Base-by-base conservation (phyloP, 2,888 invertebrate genomes). In the Heliconius erato region DNA sequence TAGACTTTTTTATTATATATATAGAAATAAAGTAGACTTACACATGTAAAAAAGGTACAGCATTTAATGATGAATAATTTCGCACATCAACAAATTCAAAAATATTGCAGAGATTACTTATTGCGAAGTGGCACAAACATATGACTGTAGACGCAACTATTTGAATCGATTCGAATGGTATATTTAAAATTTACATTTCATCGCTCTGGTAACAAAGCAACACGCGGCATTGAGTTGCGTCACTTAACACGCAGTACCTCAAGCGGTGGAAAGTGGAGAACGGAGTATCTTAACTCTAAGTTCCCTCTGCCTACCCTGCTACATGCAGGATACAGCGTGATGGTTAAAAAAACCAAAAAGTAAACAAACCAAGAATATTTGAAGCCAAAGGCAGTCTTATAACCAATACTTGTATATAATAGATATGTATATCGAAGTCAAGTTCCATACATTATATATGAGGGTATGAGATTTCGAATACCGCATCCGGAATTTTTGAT, bases 401-500 rank as follows among this genome's bases (percentile, higher is more conserved):
- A 67, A 26, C 26, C 12, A 67, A 67, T 67, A 26, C 32, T 32
- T 3, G 32, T 63, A 26, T 28, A 67, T 16, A 28, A 67, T 14
- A 67, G 69, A 23, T n/a, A 35, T 35, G 5, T 35, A 35, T 79
- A 35, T 26, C 14, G 19, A 12, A 40, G 68, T 12, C 14, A 28
- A 54, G 28, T 23, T 54, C 54, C 23, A 59, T 76, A 76, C 74
- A 76, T 76, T 76, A 59, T 59, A 59, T 59, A 59, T 76, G 32
- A 76, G 35, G 59, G 59, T 59, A 76, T 35, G 23, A 59, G 74
- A 59, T 23, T 59, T 76, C 35, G 59, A 76, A 76, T 76, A 63
- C 74, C 74, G 14, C 59, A 76, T 76, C 74, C 59, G 59, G 74
- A 76, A 76, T 76, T 59, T 76, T 76, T 76, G 71, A 76, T 76